Evolutionary conservation across 2,797 vertebrate species (phyloP).

Genomic region (Schizothorax lantsangensis): DNA sequence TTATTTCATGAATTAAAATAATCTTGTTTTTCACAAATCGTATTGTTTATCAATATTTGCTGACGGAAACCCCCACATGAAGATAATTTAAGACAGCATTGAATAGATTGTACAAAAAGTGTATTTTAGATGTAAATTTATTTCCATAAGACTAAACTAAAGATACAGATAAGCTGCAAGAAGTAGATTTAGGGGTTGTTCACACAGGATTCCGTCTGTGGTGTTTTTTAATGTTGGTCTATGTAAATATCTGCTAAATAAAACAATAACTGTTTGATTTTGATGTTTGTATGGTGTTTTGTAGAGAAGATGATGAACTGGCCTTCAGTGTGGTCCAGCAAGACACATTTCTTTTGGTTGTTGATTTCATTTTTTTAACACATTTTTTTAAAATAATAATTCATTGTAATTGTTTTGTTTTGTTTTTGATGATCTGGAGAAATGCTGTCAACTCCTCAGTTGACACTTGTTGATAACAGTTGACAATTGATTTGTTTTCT

Average conservation of each 20-base stretch:
- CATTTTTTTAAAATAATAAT: no score
- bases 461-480: no score
- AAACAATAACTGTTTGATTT: not conserved
- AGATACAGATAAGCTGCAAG: not conserved
- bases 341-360: not conserved
- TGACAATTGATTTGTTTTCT: no score
- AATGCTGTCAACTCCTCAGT: no score
- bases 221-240: not conserved
- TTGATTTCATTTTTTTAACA: not conserved
- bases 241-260: not conserved
- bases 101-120: not conserved
- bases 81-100: not conserved
- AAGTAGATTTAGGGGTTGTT: not conserved
- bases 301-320: not conserved
- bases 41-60: not conserved
- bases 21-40: not conserved
- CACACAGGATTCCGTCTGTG: not conserved
- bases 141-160: no score
- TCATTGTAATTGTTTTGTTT: no score
- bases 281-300: not conserved
- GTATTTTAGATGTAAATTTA: not conserved
- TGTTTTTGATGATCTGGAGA: no score
- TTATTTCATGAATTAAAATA: not conserved
- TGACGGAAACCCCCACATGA: not conserved
- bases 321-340: not conserved